Evolutionary conservation across 2,113 vertebrate species (phyloP).

Genomic region (Gavia stellata): DNA sequence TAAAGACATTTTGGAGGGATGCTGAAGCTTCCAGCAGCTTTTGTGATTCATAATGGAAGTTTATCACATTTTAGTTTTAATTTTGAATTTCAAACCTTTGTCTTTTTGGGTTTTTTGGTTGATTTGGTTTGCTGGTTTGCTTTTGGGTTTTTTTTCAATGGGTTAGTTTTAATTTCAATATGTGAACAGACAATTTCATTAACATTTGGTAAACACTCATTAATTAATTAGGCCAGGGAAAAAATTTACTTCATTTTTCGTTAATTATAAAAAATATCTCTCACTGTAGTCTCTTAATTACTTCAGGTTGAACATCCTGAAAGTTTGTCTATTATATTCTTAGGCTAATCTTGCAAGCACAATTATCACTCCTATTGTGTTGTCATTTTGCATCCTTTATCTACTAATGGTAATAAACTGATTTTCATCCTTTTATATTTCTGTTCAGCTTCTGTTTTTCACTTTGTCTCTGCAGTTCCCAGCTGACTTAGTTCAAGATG

Average conservation of each 20-base stretch:
- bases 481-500: not conserved
- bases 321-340: not conserved
- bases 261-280: not conserved
- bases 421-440: not conserved
- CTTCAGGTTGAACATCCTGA: not conserved
- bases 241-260: not conserved
- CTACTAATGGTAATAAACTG: not conserved
- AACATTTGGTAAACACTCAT: not conserved
- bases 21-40: not conserved
- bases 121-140: fast-evolving
- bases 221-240: not conserved
- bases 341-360: not conserved
- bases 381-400: not conserved
- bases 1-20: not conserved
- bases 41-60: not conserved
- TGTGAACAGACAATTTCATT: not conserved
- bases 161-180: not conserved
- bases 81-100: not conserved
- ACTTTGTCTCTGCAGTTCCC: not conserved
- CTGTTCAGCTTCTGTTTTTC: not conserved
- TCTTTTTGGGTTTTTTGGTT: not conserved
- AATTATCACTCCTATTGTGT: not conserved
- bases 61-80: not conserved
- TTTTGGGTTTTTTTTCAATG: not conserved
- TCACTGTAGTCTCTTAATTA: not conserved